Evolutionary conservation across 2,888 invertebrate species (phyloP), one percentile per base, ranked within the genome.

Genomic region (Leuctra nigra): DNA sequence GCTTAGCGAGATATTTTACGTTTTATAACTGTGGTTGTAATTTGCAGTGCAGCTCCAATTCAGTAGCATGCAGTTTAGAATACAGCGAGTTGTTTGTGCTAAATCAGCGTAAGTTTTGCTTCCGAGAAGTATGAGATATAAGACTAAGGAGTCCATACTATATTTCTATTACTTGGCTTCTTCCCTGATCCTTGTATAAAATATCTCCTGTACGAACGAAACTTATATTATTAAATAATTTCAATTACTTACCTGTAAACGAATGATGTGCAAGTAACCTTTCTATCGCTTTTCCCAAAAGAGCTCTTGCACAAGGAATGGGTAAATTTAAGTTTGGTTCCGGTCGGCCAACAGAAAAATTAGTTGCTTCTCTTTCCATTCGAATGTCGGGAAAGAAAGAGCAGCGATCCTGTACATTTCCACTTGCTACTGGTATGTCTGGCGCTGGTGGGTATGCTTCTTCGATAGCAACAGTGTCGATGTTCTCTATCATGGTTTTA

Each of bases 191-290:
- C 44, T n/a, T n/a, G 22, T 3, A 18, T 44, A 13, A n/a, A 14
- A n/a, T n/a, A n/a, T n/a, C n/a, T n/a, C n/a, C n/a, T n/a, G n/a
- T n/a, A n/a, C n/a, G n/a, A n/a, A n/a, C n/a, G n/a, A n/a, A n/a
- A n/a, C n/a, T n/a, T n/a, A n/a, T n/a, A n/a, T n/a, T n/a, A n/a
- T n/a, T n/a, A n/a, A n/a, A n/a, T n/a, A n/a, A n/a, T n/a, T n/a
- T n/a, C n/a, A n/a, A n/a, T n/a, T n/a, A 41, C 58, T 60, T 67
- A 73, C 74, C 74, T 68, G 78, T 76, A 67, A 71, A 79, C 56
- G 79, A 79, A 58, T 76, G 72, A 62, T 79, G 79, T 33, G 78
- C 77, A 61, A 76, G 68, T 61, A 78, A 66, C 48, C 74, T 69
- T 35, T 72, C 73, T n/a, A 77, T 71, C 53, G 74, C 69, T 65